phyloP scores from a whole-genome alignment of 1,140 invertebrate species.

The Formica exsecta region DNA sequence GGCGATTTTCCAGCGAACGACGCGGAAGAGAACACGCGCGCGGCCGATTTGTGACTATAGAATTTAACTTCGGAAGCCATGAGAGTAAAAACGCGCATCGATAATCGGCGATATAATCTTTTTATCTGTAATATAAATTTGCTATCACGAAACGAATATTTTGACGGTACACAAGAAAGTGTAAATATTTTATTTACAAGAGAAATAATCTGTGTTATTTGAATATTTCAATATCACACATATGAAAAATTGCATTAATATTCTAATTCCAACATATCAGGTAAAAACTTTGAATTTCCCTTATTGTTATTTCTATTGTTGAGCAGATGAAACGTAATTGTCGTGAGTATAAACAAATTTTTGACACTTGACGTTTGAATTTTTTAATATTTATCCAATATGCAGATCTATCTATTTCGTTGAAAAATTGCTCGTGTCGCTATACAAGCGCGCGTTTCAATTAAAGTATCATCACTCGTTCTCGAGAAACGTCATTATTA shows the following conservation, averaged over 20 bases:
- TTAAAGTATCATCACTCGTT: neutral
- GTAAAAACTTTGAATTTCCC: neutral
- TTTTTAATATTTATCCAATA: neutral
- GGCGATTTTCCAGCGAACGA: constrained; percentile 52
- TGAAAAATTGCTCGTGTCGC: neutral
- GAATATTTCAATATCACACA: constrained; percentile 6
- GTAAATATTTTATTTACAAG: neutral
- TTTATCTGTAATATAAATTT: neutral
- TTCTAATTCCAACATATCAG: neutral
- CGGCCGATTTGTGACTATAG: constrained; percentile 21
- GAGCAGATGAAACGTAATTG: neutral
- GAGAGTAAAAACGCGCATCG: constrained; percentile 1
- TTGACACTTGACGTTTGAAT: neutral
- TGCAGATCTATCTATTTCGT: neutral
- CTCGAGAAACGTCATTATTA: neutral
- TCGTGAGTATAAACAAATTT: neutral
- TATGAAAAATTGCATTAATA: neutral
- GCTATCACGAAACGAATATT: neutral
- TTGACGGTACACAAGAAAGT: constrained; percentile 2
- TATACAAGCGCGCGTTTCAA: neutral
- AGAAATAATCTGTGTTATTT: neutral
- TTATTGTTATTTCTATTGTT: neutral
- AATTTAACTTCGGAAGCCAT: constrained; percentile 5
- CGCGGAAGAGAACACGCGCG: constrained; percentile 8
- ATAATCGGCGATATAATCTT: constrained; percentile 15